Evolutionary conservation across 2,888 invertebrate genomes (phyloP).

Genomic region (Oxyteleia sp.): DNA sequence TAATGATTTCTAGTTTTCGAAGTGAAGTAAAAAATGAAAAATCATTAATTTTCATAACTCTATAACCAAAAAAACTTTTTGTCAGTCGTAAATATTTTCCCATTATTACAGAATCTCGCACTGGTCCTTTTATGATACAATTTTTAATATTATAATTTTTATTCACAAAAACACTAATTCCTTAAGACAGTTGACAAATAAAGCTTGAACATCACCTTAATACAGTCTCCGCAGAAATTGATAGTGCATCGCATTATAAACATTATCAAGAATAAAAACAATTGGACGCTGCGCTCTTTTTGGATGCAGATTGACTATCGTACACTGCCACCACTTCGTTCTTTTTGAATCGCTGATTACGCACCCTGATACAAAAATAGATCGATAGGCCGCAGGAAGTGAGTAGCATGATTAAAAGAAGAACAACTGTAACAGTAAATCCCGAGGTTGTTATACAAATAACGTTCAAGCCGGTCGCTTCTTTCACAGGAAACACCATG

Average conservation of each 20-base stretch:
- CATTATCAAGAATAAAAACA: conserved; percentile 90
- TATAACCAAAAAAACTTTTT: too few relatives aligned
- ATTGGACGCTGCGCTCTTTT: conserved; percentile 89
- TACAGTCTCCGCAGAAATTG: conserved; percentile 30
- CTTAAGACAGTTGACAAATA: too few relatives aligned
- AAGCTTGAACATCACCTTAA: too few relatives aligned
- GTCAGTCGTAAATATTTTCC: too few relatives aligned
- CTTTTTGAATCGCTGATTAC: conserved; percentile 91
- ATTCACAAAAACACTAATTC: too few relatives aligned
- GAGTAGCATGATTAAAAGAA: conserved; percentile 94
- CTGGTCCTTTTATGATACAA: too few relatives aligned
- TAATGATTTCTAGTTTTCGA: too few relatives aligned
- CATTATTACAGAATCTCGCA: too few relatives aligned
- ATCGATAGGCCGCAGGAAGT: conserved; percentile 95
- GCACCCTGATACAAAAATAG: conserved; percentile 93
- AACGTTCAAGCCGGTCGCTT: conserved; percentile 88
- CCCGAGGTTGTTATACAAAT: conserved; percentile 98
- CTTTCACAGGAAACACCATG: conserved; percentile 91
- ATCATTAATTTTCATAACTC: too few relatives aligned
- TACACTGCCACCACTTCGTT: conserved; percentile 85
- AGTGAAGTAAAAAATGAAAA: too few relatives aligned
- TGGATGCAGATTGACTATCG: conserved; percentile 79
- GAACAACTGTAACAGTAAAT: conserved; percentile 94
- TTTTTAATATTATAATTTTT: too few relatives aligned
- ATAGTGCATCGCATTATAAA: conserved; percentile 26